A percentile compares a stretch with the other conserved stretches of the same genome.
Conservation (phyloP, 2,888 invertebrate genomes). For the Pyralis farinalis region DNA sequence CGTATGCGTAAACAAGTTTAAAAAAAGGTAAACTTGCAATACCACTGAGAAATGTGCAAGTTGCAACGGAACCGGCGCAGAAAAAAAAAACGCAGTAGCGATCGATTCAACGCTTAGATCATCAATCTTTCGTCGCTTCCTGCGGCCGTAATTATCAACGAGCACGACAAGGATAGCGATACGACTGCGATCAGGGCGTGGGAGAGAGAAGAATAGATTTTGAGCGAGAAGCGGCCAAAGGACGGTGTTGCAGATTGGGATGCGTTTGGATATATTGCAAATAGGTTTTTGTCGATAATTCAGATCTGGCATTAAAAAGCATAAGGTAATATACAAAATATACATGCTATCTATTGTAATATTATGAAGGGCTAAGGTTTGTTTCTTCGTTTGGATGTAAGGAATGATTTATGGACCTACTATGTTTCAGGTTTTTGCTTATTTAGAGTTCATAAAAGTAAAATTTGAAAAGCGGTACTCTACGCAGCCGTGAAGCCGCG, state of each 20-base stretch:
- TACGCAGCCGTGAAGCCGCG: no score
- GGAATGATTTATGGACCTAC: no score
- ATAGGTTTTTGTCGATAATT: not conserved
- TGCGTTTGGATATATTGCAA: conserved; percentile 26
- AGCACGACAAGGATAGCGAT: conserved; percentile 35
- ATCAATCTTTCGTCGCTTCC: conserved; percentile 67
- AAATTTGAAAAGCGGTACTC: no score
- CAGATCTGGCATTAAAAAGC: no score
- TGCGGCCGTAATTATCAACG: conserved; percentile 53
- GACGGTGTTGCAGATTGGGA: conserved; percentile 38
- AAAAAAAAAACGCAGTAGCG: conserved; percentile 26
- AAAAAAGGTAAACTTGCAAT: not conserved
- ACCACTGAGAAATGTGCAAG: conserved; percentile 7
- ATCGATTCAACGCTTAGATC: conserved; percentile 58
- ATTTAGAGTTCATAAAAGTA: no score
- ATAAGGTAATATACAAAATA: no score
- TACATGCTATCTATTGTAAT: no score
- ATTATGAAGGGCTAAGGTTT: no score
- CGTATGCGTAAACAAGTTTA: not conserved
- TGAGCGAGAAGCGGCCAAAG: conserved; percentile 25
- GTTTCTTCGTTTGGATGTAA: no score
- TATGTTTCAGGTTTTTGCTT: no score
- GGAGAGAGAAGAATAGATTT: conserved; percentile 32
- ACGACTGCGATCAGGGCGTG: conserved; percentile 14
- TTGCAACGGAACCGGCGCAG: conserved; percentile 4